A percentile compares a stretch with the other conserved stretches of the same genome.
Evolutionary conservation across 2,888 invertebrate species (phyloP).

Genomic region (Saturnia japonica): DNA sequence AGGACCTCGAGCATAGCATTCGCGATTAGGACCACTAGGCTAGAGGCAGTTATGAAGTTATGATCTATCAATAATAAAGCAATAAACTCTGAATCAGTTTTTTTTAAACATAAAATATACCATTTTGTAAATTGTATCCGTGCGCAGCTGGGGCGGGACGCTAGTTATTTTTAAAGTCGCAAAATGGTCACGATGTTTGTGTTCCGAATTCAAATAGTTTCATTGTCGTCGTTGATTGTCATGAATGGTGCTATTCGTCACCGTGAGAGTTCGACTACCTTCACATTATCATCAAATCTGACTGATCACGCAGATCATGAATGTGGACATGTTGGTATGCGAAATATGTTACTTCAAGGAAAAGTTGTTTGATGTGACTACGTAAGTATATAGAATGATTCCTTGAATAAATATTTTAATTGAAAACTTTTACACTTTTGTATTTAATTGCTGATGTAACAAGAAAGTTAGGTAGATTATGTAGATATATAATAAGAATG

Average conservation of each 20-base stretch:
- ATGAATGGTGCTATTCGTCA: slow-evolving; percentile 52
- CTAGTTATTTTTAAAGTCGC: slow-evolving; percentile 37
- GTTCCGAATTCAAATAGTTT: slow-evolving; percentile 69
- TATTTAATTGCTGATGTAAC: not conserved
- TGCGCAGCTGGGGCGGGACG: too few species aligned
- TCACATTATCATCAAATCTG: slow-evolving; percentile 34
- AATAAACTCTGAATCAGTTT: too few species aligned
- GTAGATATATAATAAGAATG: too few species aligned
- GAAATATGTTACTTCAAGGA: not conserved
- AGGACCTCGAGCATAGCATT: too few species aligned
- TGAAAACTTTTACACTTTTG: not conserved
- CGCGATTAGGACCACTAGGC: too few species aligned
- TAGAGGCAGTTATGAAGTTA: too few species aligned
- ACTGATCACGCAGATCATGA: slow-evolving; percentile 31
- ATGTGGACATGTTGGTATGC: not conserved
- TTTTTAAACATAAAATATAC: too few species aligned
- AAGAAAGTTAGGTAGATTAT: too few species aligned
- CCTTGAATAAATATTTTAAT: not conserved
- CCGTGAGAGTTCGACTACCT: slow-evolving; percentile 42
- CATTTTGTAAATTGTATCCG: too few species aligned
- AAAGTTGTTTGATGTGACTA: not conserved
- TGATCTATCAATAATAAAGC: too few species aligned
- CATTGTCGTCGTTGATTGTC: slow-evolving; percentile 52
- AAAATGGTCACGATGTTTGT: slow-evolving; percentile 48
- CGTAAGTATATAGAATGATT: not conserved